A percentile compares a stretch with the other conserved stretches of the same genome.
Evolutionary conservation across 2,113 vertebrate species (phyloP).

Genomic region (Megalops atlanticus): DNA sequence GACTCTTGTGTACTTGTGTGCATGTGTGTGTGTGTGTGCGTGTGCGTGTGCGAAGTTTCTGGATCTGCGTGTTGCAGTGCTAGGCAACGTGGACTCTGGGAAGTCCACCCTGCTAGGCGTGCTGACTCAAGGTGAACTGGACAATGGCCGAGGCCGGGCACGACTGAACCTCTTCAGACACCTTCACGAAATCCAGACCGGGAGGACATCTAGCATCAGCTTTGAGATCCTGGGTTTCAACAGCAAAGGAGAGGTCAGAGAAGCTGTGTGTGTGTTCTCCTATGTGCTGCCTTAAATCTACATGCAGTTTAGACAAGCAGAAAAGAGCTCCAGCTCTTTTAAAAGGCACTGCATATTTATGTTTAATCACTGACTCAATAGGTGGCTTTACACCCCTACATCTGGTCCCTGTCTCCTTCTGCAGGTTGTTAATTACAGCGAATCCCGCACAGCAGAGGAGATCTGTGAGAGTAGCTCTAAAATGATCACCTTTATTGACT

Average conservation of each 20-base stretch:
- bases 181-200: conserved; percentile 95
- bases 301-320: background rate
- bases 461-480: conserved; percentile 97
- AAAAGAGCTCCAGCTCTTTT: no score
- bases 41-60: conserved; percentile 76
- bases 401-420: background rate
- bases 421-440: conserved; percentile 96
- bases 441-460: conserved; percentile 91
- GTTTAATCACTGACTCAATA: background rate
- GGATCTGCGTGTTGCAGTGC: conserved; percentile 92
- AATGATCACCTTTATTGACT: conserved; percentile 98
- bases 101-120: conserved; percentile 94
- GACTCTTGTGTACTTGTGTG: background rate
- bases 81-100: conserved; percentile 94
- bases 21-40: background rate
- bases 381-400: background rate
- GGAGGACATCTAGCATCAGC: conserved; percentile 95
- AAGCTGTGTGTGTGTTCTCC: background rate
- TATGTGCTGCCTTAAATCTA: no score
- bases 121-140: conserved; percentile 92
- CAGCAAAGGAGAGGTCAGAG: conserved; percentile 92
- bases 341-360: no score
- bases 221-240: conserved; percentile 98
- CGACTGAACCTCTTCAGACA: conserved; percentile 96
- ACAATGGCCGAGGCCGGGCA: conserved; percentile 90